A percentile compares a stretch with the other conserved stretches of the same genome.
phyloP scores from a whole-genome alignment of 1,140 invertebrate species.

The Camponotus vicinus region DNA sequence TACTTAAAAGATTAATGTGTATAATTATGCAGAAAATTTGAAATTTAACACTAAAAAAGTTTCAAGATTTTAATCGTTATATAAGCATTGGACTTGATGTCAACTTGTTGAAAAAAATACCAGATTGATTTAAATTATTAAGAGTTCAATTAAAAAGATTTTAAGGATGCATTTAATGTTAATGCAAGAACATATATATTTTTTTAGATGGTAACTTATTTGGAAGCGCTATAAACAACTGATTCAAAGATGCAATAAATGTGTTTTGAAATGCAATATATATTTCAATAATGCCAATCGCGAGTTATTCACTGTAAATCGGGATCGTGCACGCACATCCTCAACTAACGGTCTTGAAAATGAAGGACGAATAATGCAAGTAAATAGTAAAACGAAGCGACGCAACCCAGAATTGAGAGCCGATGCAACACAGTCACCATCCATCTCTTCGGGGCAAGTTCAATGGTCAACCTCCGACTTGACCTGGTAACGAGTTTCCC shows the following conservation, averaged over 20 bases:
- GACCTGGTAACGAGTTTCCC: slow-evolving; percentile 28
- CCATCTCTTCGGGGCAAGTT: slow-evolving; percentile 23
- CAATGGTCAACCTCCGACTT: slow-evolving; percentile 1
- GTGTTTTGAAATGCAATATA: slow-evolving; percentile 24
- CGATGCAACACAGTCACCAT: slow-evolving; percentile 5
- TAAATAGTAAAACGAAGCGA: slow-evolving; percentile 43
- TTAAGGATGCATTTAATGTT: not conserved
- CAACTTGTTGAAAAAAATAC: not conserved
- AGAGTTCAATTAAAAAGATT: not conserved
- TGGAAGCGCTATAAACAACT: not conserved
- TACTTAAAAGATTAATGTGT: not conserved
- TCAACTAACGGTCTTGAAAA: slow-evolving; percentile 48
- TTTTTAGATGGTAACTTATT: not conserved
- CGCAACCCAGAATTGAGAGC: not conserved
- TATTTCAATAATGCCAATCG: slow-evolving; percentile 15
- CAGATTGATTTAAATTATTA: not conserved
- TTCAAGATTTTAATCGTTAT: not conserved
- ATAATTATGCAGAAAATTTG: not conserved
- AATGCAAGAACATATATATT: not conserved
- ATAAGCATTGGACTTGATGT: not conserved
- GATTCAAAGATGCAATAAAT: not conserved
- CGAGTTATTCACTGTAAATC: not conserved
- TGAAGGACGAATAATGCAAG: slow-evolving; percentile 24
- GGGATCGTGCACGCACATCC: not conserved
- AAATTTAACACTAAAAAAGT: not conserved